These are phyloP conservation scores for Crotophaga sulcirostris DNA, from an alignment of 2,113 vertebrate genomes.

Conservation along the genomic window DNA sequence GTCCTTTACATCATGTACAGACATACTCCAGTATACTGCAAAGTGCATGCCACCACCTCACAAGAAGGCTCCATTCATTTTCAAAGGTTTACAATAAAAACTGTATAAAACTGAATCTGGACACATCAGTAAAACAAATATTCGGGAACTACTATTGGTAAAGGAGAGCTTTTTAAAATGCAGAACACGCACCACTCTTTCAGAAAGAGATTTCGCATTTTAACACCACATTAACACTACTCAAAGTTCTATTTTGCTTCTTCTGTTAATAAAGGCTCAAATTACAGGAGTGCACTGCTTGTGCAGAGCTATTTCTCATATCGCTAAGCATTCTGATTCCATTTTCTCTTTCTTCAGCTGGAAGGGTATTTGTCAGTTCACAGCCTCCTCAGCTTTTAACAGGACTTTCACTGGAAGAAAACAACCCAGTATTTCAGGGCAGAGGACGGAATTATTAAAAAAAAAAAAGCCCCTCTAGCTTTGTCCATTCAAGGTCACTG, in stretches of 20 bases:
- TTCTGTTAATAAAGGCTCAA: constrained; percentile 5
- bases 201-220: not conserved
- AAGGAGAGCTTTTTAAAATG: not conserved
- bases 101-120: not conserved
- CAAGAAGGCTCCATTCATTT: not conserved
- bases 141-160: not conserved
- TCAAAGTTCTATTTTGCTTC: constrained; percentile 2
- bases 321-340: not conserved
- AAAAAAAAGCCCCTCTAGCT: constrained; percentile 5
- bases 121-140: not conserved
- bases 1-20: not conserved
- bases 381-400: constrained; percentile 32
- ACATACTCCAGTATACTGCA: not conserved
- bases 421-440: constrained; percentile 44
- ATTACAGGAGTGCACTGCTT: rapidly evolving
- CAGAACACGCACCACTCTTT: not conserved
- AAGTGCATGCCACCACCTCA: not conserved
- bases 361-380: constrained; percentile 33
- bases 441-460: constrained; percentile 32
- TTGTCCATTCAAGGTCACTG: constrained; percentile 68
- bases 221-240: not conserved
- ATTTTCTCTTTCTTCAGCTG: constrained; percentile 11
- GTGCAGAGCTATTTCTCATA: constrained; percentile 12
- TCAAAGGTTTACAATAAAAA: not conserved
- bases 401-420: constrained; percentile 45